Evolutionary conservation across 2,113 vertebrate genomes (phyloP).

Genomic region (Myotis lucifugus): DNA sequence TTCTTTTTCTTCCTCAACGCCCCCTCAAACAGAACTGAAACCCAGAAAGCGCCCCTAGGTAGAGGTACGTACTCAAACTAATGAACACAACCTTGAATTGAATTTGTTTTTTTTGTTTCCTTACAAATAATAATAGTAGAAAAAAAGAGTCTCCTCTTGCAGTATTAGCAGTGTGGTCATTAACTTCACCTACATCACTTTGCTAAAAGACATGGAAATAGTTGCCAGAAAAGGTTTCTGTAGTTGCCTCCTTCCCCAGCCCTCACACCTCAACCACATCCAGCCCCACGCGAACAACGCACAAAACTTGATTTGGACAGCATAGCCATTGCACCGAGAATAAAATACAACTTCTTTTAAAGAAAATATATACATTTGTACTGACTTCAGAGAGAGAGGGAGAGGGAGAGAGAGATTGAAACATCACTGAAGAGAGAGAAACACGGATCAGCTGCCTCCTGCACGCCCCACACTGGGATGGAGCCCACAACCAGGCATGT

Average conservation of each 20-base stretch:
- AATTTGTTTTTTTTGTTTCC: background rate
- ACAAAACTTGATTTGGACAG: background rate
- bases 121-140: background rate
- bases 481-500: too few species aligned
- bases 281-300: background rate
- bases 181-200: background rate
- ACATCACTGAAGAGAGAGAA: too few species aligned
- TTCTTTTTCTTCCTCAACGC: background rate
- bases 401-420: too few species aligned
- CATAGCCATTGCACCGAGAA: background rate
- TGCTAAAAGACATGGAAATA: background rate
- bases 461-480: too few species aligned
- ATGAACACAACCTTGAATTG: background rate
- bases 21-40: background rate
- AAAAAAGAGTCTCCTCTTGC: background rate
- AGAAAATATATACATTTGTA: too few species aligned
- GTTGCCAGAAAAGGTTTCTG: background rate
- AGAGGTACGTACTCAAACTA: background rate
- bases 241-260: background rate
- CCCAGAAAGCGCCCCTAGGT: background rate
- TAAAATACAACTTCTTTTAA: background rate
- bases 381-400: too few species aligned
- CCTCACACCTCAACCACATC: fast-evolving
- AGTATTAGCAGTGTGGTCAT: background rate
- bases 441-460: too few species aligned